Evolutionary conservation across 2,888 invertebrate species (phyloP).

Genomic region (Diarsia brunnea): DNA sequence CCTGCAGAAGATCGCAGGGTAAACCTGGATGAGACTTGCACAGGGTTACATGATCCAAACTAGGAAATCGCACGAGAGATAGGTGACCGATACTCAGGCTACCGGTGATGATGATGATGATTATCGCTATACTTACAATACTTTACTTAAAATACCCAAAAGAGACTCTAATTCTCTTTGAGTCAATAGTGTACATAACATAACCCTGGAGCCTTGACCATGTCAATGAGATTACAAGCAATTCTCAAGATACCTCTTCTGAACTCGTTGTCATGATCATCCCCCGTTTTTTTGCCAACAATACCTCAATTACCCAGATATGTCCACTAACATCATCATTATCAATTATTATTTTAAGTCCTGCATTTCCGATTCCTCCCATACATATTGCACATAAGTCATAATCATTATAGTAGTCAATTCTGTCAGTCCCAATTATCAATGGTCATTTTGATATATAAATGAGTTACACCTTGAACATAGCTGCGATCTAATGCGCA

Average conservation of each 20-base stretch:
- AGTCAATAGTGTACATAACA: neutral
- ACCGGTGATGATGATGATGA: neutral
- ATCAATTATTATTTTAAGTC: conserved; percentile 5
- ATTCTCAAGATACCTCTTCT: neutral
- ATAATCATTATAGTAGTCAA: conserved; percentile 40
- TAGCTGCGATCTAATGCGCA: conserved; percentile 45
- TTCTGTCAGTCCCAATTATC: conserved; percentile 48
- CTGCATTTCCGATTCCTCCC: conserved; percentile 30
- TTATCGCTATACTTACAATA: neutral
- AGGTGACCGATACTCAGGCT: neutral
- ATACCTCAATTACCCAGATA: conserved; percentile 2
- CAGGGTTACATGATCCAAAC: neutral
- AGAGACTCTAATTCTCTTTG: neutral
- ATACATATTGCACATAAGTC: conserved; percentile 36
- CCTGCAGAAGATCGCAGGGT: too few relatives aligned
- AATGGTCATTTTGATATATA: conserved; percentile 35
- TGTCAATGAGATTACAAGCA: neutral
- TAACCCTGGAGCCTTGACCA: too few relatives aligned
- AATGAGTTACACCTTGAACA: conserved; percentile 51
- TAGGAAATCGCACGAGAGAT: neutral
- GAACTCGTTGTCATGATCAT: neutral
- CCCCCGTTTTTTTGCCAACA: neutral
- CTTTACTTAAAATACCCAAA: neutral
- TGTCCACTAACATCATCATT: conserved; percentile 12
- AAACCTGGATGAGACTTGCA: neutral